These are phyloP conservation scores for Cyrtonyx montezumae DNA, from an alignment of 2,113 vertebrate genomes.

Conservation along the genomic window DNA sequence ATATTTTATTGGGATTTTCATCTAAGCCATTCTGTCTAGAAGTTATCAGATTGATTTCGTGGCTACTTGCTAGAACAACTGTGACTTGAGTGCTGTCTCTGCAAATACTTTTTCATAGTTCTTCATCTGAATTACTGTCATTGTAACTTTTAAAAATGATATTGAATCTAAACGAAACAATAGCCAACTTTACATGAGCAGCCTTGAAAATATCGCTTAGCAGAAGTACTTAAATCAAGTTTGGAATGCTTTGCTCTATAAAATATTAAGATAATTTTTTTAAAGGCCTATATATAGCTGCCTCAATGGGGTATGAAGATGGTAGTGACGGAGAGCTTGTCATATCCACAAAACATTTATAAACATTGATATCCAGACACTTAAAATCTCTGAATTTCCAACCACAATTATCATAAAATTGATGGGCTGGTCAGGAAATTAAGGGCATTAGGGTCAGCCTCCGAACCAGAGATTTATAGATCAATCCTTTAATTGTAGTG, in stretches of 20 bases:
- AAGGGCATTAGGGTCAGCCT: background rate
- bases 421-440: background rate
- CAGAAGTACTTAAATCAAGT: background rate
- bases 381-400: background rate
- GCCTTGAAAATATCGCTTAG: background rate
- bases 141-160: background rate
- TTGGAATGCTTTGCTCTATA: background rate
- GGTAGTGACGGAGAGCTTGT: background rate
- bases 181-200: background rate
- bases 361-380: background rate
- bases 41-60: background rate
- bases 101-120: background rate
- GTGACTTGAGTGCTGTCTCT: background rate
- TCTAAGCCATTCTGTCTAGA: slow-evolving; percentile 34
- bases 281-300: background rate
- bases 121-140: background rate
- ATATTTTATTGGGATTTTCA: slow-evolving; percentile 34
- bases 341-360: background rate
- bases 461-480: background rate
- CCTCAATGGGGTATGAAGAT: background rate
- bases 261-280: background rate
- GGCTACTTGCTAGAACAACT: background rate
- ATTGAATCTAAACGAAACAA: background rate
- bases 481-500: background rate
- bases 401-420: background rate